Conservation (phyloP, 2,797 vertebrate genomes). For the Urophycis tenuis region DNA sequence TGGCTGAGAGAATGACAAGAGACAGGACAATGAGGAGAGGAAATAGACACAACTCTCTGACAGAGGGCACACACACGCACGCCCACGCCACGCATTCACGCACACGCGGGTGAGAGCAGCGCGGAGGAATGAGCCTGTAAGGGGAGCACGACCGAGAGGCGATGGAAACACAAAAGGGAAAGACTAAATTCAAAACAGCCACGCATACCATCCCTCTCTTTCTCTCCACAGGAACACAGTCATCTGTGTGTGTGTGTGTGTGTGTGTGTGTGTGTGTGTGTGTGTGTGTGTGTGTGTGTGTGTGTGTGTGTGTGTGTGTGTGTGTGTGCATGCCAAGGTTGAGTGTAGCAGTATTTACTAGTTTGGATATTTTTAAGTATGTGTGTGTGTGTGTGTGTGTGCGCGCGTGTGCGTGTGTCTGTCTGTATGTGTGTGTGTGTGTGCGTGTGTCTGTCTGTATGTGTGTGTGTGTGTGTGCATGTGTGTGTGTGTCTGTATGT, state of each 20-base stretch:
- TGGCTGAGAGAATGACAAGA: slow-evolving; percentile 62
- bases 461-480: not conserved
- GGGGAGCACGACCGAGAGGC: slow-evolving; percentile 42
- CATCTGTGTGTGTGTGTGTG: too few species aligned
- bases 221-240: too few species aligned
- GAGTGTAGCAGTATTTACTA: too few species aligned
- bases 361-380: not conserved
- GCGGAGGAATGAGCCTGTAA: slow-evolving; percentile 33
- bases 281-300: too few species aligned
- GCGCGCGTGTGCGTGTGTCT: not conserved
- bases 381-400: not conserved
- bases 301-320: too few species aligned
- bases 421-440: not conserved
- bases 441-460: not conserved
- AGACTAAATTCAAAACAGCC: slow-evolving; percentile 54
- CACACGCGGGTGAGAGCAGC: slow-evolving; percentile 14
- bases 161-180: slow-evolving; percentile 54
- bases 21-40: slow-evolving; percentile 57
- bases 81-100: not conserved
- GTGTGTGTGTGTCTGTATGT: not conserved
- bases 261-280: too few species aligned
- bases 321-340: too few species aligned
- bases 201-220: slow-evolving; percentile 54
- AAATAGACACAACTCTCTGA: slow-evolving; percentile 51
- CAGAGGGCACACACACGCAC: not conserved